Evolutionary conservation across 2,888 invertebrate genomes (phyloP), one percentile per base, ranked within the genome.

Genomic region (Agrotis puta): DNA sequence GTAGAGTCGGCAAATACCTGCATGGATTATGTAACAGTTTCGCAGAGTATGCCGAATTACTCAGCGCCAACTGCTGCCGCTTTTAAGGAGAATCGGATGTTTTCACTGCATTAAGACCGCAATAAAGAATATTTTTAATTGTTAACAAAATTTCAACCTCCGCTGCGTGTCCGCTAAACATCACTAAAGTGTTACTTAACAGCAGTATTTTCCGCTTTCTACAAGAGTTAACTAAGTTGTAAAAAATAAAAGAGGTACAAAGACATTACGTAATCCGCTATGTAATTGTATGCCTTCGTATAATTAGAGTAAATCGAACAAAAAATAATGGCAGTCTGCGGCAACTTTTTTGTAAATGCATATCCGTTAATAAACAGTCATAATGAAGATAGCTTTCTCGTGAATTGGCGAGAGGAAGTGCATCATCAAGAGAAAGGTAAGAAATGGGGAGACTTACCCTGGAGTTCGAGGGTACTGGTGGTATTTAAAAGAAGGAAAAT

Each of bases 21-120:
- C 95, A 95, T 85, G 56, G 91, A 90, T 95, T 94, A 93, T 89
- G 90, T 93, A 94, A 95, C 90, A 82, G 87, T 89, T 91, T 93
- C 90, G 94, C 94, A 90, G 93, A 92, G 89, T 88, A 89, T 94
- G 94, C 94, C 94, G 94, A 95, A 92, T 91, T 88, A 89, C 89
- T 91, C 86, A 77, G 86, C 85, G 84, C 84, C 85, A 82, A 85
- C 85, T 87, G 83, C 82, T 77, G 79, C 85, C 76, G 82, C 77
- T 64, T 82, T 71, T 82, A 79, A 81, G 79, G 78, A 72, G 82
- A 74, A 81, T 66, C 22, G 71, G 80, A 74, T 66, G 54, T 71
- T 71, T 84, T 81, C 73, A 84, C 68, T 83, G 83, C 82, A 74
- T 58, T 64, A 65, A 82, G 71, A 82, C 74, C 69, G 70, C 73